phyloP scores from a whole-genome alignment of 2,113 vertebrate species.

The Pluvialis apricaria region DNA sequence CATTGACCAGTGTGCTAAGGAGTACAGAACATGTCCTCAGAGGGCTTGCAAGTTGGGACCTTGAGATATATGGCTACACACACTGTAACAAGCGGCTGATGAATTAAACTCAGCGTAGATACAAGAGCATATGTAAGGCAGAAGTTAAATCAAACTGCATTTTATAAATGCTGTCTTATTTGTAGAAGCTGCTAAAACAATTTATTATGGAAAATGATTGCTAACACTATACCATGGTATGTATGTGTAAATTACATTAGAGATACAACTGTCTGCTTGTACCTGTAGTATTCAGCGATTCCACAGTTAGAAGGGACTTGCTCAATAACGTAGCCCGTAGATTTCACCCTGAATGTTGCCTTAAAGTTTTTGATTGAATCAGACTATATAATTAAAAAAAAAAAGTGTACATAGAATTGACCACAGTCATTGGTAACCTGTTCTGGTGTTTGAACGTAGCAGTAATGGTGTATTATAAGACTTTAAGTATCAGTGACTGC shows the following conservation, averaged over 20 bases:
- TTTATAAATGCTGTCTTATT: neutral
- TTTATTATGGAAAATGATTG: neutral
- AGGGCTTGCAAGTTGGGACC: neutral
- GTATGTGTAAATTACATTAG: neutral
- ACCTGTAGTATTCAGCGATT: neutral
- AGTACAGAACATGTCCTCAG: neutral
- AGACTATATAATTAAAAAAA: neutral
- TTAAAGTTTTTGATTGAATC: neutral
- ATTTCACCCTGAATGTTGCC: neutral
- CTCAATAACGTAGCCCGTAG: neutral
- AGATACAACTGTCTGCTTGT: neutral
- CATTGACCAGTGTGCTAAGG: neutral
- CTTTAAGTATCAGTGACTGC: neutral
- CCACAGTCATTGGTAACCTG: neutral
- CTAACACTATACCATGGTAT: neutral
- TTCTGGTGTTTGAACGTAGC: neutral
- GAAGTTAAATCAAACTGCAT: neutral
- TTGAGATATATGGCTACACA: neutral
- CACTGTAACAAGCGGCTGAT: neutral
- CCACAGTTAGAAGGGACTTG: neutral
- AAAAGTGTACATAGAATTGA: neutral
- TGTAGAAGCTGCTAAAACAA: neutral
- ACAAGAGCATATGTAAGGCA: neutral
- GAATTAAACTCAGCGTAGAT: neutral
- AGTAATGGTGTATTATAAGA: neutral